Percentiles rank a stretch among this genome's conserved stretches.
Evolutionary conservation across 1,140 invertebrate species (phyloP).

Genomic region (Neocloeon triangulifer): DNA sequence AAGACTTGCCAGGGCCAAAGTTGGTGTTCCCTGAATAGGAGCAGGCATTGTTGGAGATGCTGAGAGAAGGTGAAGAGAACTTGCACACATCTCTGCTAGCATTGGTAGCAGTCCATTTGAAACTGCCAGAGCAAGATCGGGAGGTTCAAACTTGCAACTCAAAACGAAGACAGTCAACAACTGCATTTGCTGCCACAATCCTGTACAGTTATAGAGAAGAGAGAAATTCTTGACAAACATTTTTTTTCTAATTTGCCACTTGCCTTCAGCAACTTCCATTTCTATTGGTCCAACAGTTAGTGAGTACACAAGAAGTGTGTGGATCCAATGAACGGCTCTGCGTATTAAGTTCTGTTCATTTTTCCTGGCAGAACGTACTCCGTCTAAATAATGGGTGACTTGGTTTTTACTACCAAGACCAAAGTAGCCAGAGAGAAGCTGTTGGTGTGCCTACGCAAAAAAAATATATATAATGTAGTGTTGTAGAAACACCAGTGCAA

Average conservation of each 20-base stretch:
- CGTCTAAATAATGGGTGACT: conserved; percentile 24
- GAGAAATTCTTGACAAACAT: conserved; percentile 2
- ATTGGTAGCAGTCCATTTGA: conserved; percentile 26
- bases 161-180: conserved; percentile 29
- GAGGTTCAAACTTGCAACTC: conserved; percentile 27
- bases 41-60: conserved; percentile 6
- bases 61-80: background rate
- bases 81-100: conserved; percentile 18
- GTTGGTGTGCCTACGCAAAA: conserved; percentile 24
- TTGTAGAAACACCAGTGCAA: conserved; percentile 1
- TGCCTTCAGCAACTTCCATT: too few relatives aligned
- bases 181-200: conserved; percentile 19
- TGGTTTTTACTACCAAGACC: conserved; percentile 20
- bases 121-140: conserved; percentile 31
- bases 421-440: conserved; percentile 33
- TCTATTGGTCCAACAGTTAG: conserved; percentile 9
- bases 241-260: too few relatives aligned
- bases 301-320: conserved; percentile 16
- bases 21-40: conserved; percentile 3
- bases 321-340: conserved; percentile 20
- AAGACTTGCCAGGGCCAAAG: conserved; percentile 17
- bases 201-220: too few relatives aligned
- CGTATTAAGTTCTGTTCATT: conserved; percentile 19
- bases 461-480: conserved; percentile 7
- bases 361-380: conserved; percentile 18